These are phyloP conservation scores for Agonopterix arenella DNA, from an alignment of 2,888 invertebrate species.

Conservation along the genomic window DNA sequence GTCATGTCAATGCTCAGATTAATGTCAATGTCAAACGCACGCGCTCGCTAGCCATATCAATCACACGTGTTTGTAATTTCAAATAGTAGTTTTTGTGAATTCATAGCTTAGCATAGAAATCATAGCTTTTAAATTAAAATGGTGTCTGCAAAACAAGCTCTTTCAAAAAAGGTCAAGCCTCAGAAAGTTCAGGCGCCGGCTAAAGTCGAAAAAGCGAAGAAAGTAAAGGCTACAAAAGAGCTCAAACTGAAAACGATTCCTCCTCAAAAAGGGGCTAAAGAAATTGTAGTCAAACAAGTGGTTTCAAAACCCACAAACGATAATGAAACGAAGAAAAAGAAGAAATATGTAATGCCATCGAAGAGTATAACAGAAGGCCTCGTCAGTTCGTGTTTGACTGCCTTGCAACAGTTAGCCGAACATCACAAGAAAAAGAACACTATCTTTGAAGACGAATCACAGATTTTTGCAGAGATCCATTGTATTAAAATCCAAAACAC, in stretches of 20 bases:
- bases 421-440: constrained; percentile 49
- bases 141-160: constrained; percentile 17
- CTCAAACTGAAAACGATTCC: constrained; percentile 1
- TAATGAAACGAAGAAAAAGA: constrained; percentile 25
- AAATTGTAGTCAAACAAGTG: constrained; percentile 3
- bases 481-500: constrained; percentile 81
- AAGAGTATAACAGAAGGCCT: constrained; percentile 41
- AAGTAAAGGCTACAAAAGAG: constrained; percentile 10
- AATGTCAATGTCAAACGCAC: not conserved
- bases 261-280: not conserved
- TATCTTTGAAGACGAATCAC: constrained; percentile 76
- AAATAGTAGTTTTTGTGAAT: too few species aligned
- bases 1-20: too few species aligned
- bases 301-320: constrained; percentile 7
- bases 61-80: not conserved
- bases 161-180: constrained; percentile 10
- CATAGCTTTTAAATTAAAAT: constrained; percentile 5
- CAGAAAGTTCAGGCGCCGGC: constrained; percentile 8
- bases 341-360: constrained; percentile 50
- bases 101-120: too few species aligned
- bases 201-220: constrained; percentile 12
- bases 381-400: constrained; percentile 41
- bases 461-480: constrained; percentile 77
- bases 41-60: not conserved
- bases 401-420: constrained; percentile 40